Conservation (phyloP, 2,113 vertebrate species). For the Copsychus sechellarum region DNA sequence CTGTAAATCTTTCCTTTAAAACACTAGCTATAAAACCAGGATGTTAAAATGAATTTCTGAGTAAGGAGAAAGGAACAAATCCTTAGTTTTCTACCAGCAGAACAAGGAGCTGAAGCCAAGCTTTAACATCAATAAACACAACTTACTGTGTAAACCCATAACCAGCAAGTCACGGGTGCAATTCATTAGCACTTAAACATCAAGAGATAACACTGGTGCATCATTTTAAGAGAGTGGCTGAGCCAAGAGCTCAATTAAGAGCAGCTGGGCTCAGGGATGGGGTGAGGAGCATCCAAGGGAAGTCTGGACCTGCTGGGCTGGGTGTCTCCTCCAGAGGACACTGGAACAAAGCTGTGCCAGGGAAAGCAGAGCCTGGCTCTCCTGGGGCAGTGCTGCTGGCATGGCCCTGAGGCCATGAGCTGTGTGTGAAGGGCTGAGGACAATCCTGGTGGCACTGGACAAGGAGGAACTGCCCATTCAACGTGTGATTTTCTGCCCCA, state of each 20-base stretch:
- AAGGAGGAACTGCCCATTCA: background rate
- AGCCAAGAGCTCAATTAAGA: conserved; percentile 13
- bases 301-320: background rate
- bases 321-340: background rate
- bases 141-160: background rate
- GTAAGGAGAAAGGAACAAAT: background rate
- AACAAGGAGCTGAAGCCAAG: background rate
- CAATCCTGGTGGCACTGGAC: background rate
- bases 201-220: background rate
- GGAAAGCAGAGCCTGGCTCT: background rate
- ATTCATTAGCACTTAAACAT: background rate
- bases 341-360: background rate
- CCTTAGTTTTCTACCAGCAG: background rate
- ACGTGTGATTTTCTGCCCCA: background rate
- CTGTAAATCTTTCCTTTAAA: background rate
- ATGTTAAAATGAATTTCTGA: background rate
- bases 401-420: accelerated
- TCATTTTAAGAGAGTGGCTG: background rate
- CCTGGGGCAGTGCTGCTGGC: background rate
- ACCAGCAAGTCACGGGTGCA: background rate
- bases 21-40: background rate
- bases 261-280: background rate
- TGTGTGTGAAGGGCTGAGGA: background rate
- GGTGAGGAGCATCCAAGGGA: background rate
- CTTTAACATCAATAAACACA: background rate